Evolutionary conservation across 53 echinoderm and acorn worm species (phyloP), one percentile per base, ranked within the genome.

Genomic region (Zoroaster sp.): DNA sequence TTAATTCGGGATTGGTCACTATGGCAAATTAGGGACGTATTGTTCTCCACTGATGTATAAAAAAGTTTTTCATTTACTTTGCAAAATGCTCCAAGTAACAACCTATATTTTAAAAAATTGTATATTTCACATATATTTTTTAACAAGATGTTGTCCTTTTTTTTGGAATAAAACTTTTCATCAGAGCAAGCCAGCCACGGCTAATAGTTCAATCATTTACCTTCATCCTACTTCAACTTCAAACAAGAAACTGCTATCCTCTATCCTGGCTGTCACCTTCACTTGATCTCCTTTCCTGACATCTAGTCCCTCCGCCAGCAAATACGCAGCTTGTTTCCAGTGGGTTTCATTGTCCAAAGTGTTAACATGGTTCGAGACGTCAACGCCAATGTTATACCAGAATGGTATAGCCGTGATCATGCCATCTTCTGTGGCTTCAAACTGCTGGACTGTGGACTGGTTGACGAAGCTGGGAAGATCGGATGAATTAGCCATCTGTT

Each of bases 261-360:
- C 79, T n/a, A 94, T 47, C 17, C 30, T 83, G 2, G 86, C 78
- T 17, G 54, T 78, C 42, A 94, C 59, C 20, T 38, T 37, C 20
- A 91, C 18, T 33, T 44, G 83, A 23, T 95, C 87, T 9, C 95
- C 93, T 38, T 87, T 72, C 69, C 75, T 51, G 40, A 95, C 91
- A 1, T 42, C 35, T 17, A 79, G 15, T 8, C 74, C 63, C 41
- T 90, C 44, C 18, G 78, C 37, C 3, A 95, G 63, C 35, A 95
- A 70, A 44, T 80, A 83, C 8, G 89, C 95, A n/a, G 95, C 90
- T 66, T 95, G 95, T 35, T 38, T 83, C 90, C 93, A 95, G 53
- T 95, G 93, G 3, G 88, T 91, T 2, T 88, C 88, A 25, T 47
- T 69, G 80, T 95, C 93, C 34, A 90, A 43, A 9, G 95, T 90